Evolutionary conservation across 2,113 vertebrate species (phyloP), one percentile per base, ranked within the genome.

Genomic region (Rostratula benghalensis): DNA sequence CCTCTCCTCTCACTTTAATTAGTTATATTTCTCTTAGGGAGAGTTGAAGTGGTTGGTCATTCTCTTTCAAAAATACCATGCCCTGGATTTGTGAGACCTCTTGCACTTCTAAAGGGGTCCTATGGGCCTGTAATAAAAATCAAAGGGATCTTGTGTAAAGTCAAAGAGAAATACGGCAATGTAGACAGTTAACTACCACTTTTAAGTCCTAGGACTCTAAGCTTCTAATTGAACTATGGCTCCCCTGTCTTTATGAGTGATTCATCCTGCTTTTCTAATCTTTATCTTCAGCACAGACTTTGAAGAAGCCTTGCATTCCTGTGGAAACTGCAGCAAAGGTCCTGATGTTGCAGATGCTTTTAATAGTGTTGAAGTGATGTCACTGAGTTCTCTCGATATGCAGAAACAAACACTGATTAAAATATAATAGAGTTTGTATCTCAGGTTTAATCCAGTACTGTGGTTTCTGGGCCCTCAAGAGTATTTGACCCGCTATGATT

Each of bases 191-290:
- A 43, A 57, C 50, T 90, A 30, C 43, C 60, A 3, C 35, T 84
- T 4, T 0, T 41, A 60, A 56, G 28, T 57, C 78, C 54, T 69
- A 41, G 3, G 11, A 31, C 31, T 82, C 63, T 89, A 37, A 94
- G 20, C 41, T 89, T 81, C 48, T 91, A 61, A 50, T 46, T 93
- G 56, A 87, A 46, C 46, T 87, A 22, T 9, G 43, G 53, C 53
- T 78, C 61, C 65, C 59, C 0, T 74, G n/a, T 45, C 70, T 67
- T 71, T 60, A 59, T 46, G 56, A 67, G 24, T 81, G n/a, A 28
- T 91, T 97, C 61, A 75, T 90, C 37, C 46, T 91, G 28, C 84
- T 96, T 93, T 89, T 94, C 65, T 87, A 51, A 79, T 78, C 77
- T 83, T 65, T 84, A 35, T 94, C 76, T 93, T 94, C 74, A 87